Evolutionary conservation across 2,113 vertebrate genomes (phyloP).

Genomic region (Periophthalmodon schlosseri): DNA sequence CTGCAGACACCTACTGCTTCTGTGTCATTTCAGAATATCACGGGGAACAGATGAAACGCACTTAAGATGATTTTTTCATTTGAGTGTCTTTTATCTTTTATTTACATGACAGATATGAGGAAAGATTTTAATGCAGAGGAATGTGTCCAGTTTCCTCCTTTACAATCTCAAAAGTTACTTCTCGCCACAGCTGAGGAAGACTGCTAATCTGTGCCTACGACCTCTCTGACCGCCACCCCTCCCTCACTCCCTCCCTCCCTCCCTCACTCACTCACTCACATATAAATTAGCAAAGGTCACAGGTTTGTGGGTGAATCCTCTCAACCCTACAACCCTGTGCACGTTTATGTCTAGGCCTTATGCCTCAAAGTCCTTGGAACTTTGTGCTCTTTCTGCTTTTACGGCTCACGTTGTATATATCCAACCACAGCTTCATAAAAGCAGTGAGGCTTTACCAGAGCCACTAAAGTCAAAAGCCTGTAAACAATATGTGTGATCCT

Average conservation of each 20-base stretch:
- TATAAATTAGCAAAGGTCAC: too few relatives aligned
- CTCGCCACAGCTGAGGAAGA: neutral
- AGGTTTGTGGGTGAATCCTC: too few relatives aligned
- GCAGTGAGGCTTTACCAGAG: neutral
- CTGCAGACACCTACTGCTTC: slow-evolving; percentile 6
- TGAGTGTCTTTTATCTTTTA: slow-evolving; percentile 8
- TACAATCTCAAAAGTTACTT: neutral
- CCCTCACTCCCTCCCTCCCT: neutral
- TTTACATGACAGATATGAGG: neutral
- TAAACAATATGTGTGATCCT: neutral
- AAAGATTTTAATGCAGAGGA: neutral
- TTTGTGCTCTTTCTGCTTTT: neutral
- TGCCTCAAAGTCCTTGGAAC: neutral
- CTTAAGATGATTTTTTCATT: slow-evolving; percentile 2
- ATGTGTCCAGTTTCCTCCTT: neutral
- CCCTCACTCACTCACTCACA: too few relatives aligned
- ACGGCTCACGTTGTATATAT: neutral
- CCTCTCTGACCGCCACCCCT: neutral
- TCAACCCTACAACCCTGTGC: too few relatives aligned
- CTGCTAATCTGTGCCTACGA: neutral
- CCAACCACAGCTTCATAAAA: slow-evolving; percentile 4
- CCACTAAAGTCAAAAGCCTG: neutral
- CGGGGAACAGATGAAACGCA: neutral
- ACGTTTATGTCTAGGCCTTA: too few relatives aligned
- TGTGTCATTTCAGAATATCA: slow-evolving; percentile 18